Evolutionary conservation across 2,113 vertebrate species (phyloP).

Genomic region (Hemichromis elongatus): DNA sequence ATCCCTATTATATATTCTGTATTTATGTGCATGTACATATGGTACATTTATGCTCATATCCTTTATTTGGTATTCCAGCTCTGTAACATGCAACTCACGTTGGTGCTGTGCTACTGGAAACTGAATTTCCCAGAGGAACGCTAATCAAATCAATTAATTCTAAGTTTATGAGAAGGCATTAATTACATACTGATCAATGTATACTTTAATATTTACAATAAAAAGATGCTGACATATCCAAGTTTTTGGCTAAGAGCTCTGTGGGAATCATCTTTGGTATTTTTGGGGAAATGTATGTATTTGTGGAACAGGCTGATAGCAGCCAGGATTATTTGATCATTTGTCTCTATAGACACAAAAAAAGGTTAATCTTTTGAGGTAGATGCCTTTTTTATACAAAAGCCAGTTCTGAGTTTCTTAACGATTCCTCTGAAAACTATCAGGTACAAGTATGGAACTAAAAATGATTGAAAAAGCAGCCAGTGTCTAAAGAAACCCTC

Average conservation of each 20-base stretch:
- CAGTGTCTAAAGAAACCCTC: not conserved
- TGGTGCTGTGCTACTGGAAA: no score
- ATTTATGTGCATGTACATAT: no score
- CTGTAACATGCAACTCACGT: no score
- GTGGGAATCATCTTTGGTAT: not conserved
- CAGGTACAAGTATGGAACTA: not conserved
- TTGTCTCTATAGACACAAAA: not conserved
- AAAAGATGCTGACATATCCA: not conserved
- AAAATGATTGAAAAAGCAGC: not conserved
- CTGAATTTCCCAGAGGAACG: no score
- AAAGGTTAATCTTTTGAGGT: not conserved
- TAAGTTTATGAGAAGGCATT: no score
- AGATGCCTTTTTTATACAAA: not conserved
- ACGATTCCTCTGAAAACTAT: not conserved
- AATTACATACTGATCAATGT: not conserved
- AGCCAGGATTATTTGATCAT: not conserved
- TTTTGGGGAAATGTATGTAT: not conserved
- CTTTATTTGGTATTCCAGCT: no score
- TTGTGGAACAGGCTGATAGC: not conserved
- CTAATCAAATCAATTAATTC: no score
- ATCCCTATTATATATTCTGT: no score
- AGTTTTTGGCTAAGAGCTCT: fast-evolving
- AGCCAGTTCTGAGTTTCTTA: not conserved
- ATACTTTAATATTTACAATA: not conserved
- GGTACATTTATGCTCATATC: no score